These are phyloP conservation scores for Mesaphorura yosii DNA, from an alignment of 1,140 invertebrate genomes.

Conservation along the genomic window DNA sequence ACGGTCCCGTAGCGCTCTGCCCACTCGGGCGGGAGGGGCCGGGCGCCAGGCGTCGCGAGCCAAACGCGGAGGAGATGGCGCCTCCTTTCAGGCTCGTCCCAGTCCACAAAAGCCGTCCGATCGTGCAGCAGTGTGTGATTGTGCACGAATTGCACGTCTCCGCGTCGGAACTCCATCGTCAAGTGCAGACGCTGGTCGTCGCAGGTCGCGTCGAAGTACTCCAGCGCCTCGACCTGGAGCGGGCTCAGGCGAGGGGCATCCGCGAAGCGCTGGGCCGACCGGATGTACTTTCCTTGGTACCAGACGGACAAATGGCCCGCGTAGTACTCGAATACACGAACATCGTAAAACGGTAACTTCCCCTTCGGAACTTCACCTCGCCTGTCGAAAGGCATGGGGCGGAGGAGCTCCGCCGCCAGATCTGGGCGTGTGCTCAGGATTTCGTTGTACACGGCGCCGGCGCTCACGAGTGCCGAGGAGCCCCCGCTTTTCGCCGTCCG, in stretches of 20 bases:
- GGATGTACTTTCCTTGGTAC: slow-evolving; percentile 4
- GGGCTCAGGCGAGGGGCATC: neutral
- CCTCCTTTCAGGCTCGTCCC: neutral
- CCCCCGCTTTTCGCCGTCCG: neutral
- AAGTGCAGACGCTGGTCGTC: slow-evolving; percentile 55
- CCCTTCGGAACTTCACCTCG: neutral
- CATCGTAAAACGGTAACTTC: neutral
- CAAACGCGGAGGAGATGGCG: slow-evolving; percentile 3
- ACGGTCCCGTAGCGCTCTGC: neutral
- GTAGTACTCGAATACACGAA: neutral
- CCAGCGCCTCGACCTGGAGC: neutral
- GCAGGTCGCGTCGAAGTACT: slow-evolving; percentile 35
- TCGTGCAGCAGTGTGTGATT: slow-evolving; percentile 6
- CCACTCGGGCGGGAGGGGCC: slow-evolving; percentile 7
- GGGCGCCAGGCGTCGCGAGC: neutral
- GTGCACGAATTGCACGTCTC: slow-evolving; percentile 39
- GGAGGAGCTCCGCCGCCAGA: neutral
- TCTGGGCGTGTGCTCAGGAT: neutral
- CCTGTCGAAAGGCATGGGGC: neutral
- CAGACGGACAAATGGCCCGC: slow-evolving; percentile 1
- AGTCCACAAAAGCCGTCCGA: slow-evolving; percentile 9
- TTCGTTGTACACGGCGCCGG: slow-evolving; percentile 9
- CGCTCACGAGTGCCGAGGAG: neutral
- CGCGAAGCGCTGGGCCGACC: slow-evolving; percentile 2
- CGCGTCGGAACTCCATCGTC: slow-evolving; percentile 48